These are phyloP conservation scores for Rhysida immarginata DNA, from an alignment of 1,140 invertebrate genomes.

Conservation along the genomic window DNA sequence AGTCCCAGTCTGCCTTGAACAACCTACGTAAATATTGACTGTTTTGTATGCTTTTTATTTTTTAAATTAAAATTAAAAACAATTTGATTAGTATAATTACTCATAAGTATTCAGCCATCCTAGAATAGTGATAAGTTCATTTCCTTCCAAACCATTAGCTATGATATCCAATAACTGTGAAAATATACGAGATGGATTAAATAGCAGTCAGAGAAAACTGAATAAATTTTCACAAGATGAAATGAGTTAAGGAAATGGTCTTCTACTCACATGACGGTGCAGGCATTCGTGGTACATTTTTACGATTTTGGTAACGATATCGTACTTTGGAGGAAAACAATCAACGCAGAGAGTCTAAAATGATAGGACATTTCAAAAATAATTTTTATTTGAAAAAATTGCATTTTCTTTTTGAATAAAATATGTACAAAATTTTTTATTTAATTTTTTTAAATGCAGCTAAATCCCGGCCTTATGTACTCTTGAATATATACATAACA, in stretches of 20 bases:
- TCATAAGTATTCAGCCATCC: constrained; percentile 79
- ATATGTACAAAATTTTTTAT: too few species aligned
- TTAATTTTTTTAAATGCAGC: too few species aligned
- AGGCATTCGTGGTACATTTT: constrained; percentile 85
- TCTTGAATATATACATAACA: too few species aligned
- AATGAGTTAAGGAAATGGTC: too few species aligned
- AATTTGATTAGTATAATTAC: too few species aligned
- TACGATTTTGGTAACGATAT: constrained; percentile 81
- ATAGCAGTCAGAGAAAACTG: not conserved
- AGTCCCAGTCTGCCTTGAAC: too few species aligned
- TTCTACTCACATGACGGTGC: constrained; percentile 67
- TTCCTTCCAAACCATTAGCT: constrained; percentile 72
- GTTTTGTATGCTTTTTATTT: too few species aligned
- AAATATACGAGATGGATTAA: constrained; percentile 8
- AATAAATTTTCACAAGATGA: constrained; percentile 15
- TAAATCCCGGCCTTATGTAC: too few species aligned
- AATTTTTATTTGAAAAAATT: too few species aligned
- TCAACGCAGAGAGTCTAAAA: constrained; percentile 85
- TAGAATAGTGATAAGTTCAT: constrained; percentile 87
- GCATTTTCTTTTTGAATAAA: constrained; percentile 34
- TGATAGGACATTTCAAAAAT: too few species aligned
- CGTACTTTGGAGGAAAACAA: constrained; percentile 89
- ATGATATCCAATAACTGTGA: constrained; percentile 71
- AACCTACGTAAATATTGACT: too few species aligned
- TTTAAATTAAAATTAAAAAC: too few species aligned